Conservation (phyloP, 2,888 invertebrate species). For the Autographa pulchrina region DNA sequence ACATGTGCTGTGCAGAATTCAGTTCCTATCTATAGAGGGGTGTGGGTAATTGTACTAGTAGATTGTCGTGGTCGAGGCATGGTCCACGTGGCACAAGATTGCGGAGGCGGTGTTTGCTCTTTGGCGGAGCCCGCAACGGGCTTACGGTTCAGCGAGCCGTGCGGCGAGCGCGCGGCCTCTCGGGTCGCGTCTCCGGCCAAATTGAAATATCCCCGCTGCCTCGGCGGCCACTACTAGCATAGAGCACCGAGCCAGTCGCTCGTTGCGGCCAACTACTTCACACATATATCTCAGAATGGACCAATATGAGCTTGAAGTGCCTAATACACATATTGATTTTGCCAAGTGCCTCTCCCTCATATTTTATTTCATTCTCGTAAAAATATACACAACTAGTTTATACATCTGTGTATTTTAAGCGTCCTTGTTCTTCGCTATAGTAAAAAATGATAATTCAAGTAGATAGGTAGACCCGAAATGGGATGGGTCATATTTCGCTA, state of each 20-base stretch:
- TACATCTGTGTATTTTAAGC: slow-evolving; percentile 28
- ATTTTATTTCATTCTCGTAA: background rate
- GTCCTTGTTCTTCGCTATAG: slow-evolving; percentile 26
- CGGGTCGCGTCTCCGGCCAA: slow-evolving; percentile 87
- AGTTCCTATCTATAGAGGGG: slow-evolving; percentile 58
- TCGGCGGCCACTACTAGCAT: slow-evolving; percentile 72
- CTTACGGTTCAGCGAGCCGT: slow-evolving; percentile 88
- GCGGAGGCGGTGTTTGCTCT: slow-evolving; percentile 89
- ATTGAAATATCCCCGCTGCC: slow-evolving; percentile 87
- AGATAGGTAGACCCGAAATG: slow-evolving; percentile 54
- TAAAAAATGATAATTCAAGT: slow-evolving; percentile 54
- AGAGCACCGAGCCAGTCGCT: slow-evolving; percentile 58
- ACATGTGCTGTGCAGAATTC: slow-evolving; percentile 45
- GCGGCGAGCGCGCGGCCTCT: slow-evolving; percentile 83
- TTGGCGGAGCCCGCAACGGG: slow-evolving; percentile 86
- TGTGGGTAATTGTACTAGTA: slow-evolving; percentile 82
- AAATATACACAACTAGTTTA: slow-evolving; percentile 9
- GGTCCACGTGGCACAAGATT: slow-evolving; percentile 89
- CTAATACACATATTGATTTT: slow-evolving; percentile 3
- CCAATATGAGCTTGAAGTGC: slow-evolving; percentile 27
- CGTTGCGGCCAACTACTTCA: slow-evolving; percentile 61
- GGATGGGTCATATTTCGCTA: slow-evolving; percentile 73
- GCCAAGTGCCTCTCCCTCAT: background rate
- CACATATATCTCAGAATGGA: slow-evolving; percentile 62
- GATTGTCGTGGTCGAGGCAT: slow-evolving; percentile 85